Conservation (phyloP, 2,797 vertebrate species). For the Sebastes hubbsi region DNA sequence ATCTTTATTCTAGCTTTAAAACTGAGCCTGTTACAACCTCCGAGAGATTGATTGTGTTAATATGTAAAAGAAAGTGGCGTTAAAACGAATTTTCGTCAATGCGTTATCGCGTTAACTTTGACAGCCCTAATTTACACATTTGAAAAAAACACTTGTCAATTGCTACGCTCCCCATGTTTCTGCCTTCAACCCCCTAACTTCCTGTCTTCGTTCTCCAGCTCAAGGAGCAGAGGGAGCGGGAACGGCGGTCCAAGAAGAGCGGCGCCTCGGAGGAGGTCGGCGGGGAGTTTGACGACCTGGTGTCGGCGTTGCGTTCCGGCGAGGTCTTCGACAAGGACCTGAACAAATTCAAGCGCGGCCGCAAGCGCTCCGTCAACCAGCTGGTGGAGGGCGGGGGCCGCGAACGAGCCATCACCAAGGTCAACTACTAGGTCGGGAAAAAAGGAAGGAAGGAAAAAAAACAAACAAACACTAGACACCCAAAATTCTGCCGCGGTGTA, state of each 20-base stretch:
- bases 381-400: slow-evolving; percentile 87
- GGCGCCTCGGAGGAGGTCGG: slow-evolving; percentile 89
- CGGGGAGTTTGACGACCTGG: slow-evolving; percentile 97
- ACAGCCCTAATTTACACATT: background rate
- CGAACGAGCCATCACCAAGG: slow-evolving; percentile 90
- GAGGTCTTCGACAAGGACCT: slow-evolving; percentile 99
- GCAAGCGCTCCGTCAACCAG: slow-evolving; percentile 93
- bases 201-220: slow-evolving; percentile 78
- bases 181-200: background rate
- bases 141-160: background rate
- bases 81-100: no score
- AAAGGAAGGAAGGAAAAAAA: background rate
- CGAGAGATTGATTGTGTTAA: no score
- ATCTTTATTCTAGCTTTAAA: no score
- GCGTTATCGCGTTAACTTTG: no score
- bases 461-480: slow-evolving; percentile 1
- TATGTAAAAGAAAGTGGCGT: no score
- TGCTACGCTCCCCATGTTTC: background rate
- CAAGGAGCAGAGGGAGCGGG: slow-evolving; percentile 95
- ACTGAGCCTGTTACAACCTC: no score
- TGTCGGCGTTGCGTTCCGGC: slow-evolving; percentile 93
- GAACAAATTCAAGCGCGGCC: slow-evolving; percentile 95
- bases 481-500: slow-evolving; percentile 38
- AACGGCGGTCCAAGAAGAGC: slow-evolving; percentile 89
- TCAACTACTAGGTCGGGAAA: slow-evolving; percentile 86